These are phyloP conservation scores for Crioceris asparagi DNA, from an alignment of 2,888 invertebrate species.

Conservation along the genomic window DNA sequence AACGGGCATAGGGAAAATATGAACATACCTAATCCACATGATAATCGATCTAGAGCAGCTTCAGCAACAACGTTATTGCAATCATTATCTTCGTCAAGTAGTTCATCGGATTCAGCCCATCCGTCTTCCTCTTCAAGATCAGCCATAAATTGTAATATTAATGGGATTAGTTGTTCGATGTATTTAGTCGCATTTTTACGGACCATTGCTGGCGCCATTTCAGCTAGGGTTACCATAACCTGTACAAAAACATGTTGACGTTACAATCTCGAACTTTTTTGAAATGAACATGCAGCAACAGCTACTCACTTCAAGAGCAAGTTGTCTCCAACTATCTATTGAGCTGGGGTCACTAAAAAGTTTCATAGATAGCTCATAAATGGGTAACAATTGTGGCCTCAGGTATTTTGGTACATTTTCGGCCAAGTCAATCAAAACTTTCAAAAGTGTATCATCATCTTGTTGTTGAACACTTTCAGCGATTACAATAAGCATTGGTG, in stretches of 20 bases:
- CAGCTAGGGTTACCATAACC: constrained; percentile 70
- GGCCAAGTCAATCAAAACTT: constrained; percentile 88
- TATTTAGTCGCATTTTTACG: constrained; percentile 83
- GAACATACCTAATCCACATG: constrained; percentile 85
- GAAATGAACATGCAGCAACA: constrained; percentile 1
- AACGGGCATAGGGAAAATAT: too few relatives aligned
- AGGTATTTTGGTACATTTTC: constrained; percentile 90
- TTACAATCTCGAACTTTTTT: neutral
- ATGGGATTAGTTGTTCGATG: constrained; percentile 67
- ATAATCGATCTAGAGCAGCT: constrained; percentile 89
- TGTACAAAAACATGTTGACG: constrained; percentile 35
- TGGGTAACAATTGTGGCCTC: constrained; percentile 71
- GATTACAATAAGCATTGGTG: constrained; percentile 63
- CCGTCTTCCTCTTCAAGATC: constrained; percentile 86
- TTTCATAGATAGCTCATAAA: constrained; percentile 84
- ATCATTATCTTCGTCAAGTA: constrained; percentile 87
- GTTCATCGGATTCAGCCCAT: constrained; percentile 79
- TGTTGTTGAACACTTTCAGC: constrained; percentile 73
- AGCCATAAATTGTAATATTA: constrained; percentile 89
- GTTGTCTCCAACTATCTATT: constrained; percentile 76
- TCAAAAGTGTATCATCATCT: constrained; percentile 84
- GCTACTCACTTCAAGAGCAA: constrained; percentile 75
- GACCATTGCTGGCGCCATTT: constrained; percentile 94
- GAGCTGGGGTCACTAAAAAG: constrained; percentile 61
- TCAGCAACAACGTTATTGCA: constrained; percentile 94